Percentiles rank a stretch among this genome's conserved stretches.
These are phyloP conservation scores for Sapajus apella DNA, from an alignment of 2,113 vertebrate species.

Conservation along the genomic window DNA sequence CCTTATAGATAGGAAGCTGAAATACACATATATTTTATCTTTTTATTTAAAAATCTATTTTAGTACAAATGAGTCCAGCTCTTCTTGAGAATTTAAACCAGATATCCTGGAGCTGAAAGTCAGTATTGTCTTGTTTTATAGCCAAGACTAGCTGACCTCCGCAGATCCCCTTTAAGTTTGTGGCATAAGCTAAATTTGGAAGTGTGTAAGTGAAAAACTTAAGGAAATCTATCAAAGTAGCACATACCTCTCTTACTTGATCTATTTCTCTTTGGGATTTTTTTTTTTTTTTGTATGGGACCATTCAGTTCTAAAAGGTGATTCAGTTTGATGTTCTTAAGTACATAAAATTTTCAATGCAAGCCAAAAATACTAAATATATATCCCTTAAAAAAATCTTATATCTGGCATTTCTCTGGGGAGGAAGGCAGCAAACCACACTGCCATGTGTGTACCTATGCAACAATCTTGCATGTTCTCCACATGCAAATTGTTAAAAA, in stretches of 20 bases:
- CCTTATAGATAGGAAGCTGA: not conserved
- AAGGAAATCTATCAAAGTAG: not conserved
- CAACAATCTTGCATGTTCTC: no score
- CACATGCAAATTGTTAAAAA: no score
- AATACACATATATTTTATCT: slow-evolving; percentile 9
- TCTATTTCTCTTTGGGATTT: not conserved
- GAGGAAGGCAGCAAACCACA: no score
- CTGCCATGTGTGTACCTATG: no score
- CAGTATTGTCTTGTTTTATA: not conserved
- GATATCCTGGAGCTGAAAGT: not conserved
- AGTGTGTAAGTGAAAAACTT: not conserved
- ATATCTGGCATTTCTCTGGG: no score
- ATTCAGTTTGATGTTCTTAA: slow-evolving; percentile 21
- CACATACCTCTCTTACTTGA: not conserved
- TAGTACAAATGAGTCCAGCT: not conserved
- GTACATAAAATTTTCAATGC: not conserved
- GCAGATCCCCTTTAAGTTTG: not conserved
- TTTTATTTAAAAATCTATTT: slow-evolving; percentile 19
- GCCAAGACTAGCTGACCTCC: not conserved
- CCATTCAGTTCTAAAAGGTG: slow-evolving; percentile 12
- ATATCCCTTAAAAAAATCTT: not conserved
- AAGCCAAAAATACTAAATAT: not conserved
- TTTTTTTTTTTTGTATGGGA: not conserved
- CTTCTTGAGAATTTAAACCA: not conserved
- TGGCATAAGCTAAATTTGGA: not conserved